Conservation (phyloP, 2,888 invertebrate genomes). For the Microctonus aethiopoides region DNA sequence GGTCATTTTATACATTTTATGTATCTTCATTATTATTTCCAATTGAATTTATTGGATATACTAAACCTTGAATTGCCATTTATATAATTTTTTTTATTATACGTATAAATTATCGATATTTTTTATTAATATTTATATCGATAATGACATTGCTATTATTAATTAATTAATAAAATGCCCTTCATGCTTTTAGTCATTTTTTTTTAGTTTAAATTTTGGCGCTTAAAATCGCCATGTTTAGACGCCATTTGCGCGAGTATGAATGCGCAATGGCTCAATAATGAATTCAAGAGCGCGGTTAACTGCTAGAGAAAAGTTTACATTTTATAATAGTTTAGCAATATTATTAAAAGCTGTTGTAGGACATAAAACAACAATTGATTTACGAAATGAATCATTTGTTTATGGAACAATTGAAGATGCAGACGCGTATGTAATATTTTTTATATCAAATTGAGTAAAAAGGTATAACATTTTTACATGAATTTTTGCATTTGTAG, state of each 20-base stretch:
- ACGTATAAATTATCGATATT: neutral
- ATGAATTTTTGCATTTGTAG: slow-evolving; percentile 59
- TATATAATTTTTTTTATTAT: neutral
- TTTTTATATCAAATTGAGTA: no score
- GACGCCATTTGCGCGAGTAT: neutral
- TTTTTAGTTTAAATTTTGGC: neutral
- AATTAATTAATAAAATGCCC: neutral
- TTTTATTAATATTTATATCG: neutral
- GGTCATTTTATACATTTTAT: neutral
- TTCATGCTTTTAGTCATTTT: neutral
- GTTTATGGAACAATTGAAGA: slow-evolving; percentile 72
- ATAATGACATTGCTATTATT: neutral
- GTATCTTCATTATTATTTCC: neutral
- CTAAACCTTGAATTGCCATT: neutral
- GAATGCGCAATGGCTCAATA: neutral
- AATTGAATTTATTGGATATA: neutral
- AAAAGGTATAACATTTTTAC: no score
- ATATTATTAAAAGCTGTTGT: slow-evolving; percentile 74
- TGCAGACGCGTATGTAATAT: slow-evolving; percentile 76
- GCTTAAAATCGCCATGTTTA: neutral
- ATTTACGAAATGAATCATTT: slow-evolving; percentile 75
- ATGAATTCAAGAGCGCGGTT: slow-evolving; percentile 15
- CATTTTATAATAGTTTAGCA: slow-evolving; percentile 73
- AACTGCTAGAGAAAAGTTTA: slow-evolving; percentile 57
- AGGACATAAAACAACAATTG: slow-evolving; percentile 73